Conservation (phyloP, 1,140 invertebrate species). For the Lepidurus apus region DNA sequence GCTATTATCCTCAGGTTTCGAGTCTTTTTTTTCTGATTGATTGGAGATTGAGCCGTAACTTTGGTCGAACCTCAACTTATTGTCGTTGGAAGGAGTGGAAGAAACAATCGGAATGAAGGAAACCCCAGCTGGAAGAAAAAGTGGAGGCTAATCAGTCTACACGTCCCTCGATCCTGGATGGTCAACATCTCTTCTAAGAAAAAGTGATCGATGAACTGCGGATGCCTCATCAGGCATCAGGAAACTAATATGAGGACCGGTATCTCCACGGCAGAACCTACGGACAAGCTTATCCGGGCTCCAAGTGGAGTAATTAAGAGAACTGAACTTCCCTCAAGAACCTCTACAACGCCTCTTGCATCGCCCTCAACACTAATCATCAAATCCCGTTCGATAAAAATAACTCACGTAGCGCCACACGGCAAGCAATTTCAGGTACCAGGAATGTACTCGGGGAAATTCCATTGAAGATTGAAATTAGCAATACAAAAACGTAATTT, state of each 20-base stretch:
- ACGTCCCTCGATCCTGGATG: neutral
- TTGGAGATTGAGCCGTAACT: too few relatives aligned
- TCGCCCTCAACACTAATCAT: neutral
- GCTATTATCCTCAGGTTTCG: too few relatives aligned
- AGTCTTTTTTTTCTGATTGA: too few relatives aligned
- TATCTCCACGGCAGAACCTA: neutral
- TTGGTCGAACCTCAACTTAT: neutral
- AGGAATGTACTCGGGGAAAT: too few relatives aligned
- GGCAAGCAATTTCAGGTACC: too few relatives aligned
- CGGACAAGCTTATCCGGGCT: neutral
- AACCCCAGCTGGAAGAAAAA: neutral
- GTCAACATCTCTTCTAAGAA: neutral
- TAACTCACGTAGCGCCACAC: too few relatives aligned
- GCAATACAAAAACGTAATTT: too few relatives aligned
- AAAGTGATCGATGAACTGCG: neutral
- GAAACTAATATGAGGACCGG: neutral
- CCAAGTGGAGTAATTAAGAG: neutral
- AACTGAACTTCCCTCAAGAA: neutral
- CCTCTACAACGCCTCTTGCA: neutral
- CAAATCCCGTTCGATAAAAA: too few relatives aligned
- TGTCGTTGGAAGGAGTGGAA: neutral
- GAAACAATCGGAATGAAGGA: neutral
- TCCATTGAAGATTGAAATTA: too few relatives aligned
- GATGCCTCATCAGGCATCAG: neutral
- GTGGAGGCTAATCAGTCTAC: neutral